Base-by-base conservation (phyloP, 2,888 invertebrate species). In the Perizoma flavofasciatum region DNA sequence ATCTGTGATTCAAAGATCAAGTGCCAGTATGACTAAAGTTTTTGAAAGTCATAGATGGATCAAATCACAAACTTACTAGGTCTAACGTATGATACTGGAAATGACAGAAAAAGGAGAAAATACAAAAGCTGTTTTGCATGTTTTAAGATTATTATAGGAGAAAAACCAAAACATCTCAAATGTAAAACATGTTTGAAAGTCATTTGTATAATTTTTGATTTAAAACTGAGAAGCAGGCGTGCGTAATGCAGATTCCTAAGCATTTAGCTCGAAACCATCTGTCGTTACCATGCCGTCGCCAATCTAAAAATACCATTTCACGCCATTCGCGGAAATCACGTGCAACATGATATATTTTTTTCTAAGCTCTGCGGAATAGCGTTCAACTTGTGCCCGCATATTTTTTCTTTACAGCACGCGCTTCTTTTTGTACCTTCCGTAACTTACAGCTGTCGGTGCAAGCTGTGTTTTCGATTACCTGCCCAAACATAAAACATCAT, bases 311-410 rank as follows among this genome's bases (percentile, higher is more conserved):
- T 82, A 83, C 72, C 75, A 81, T 83, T 82, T 82, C 81, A 79
- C 79, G 71, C 71, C 73, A 74, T 76, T 78, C 81, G 79, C 82
- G 78, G 83, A 84, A 86, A 85, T 86, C 86, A 81, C 84, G 79
- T 74, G 79, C 82, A 73, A 46, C 56, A 50, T 57, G 57, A 54
- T 53, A 55, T 43, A 35, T 37, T 82, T 83, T 84, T 80, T 76
- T 72, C 72, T 61, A 72, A 79, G 11, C 54, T 35, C 54, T 75
- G 79, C 81, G 79, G 79, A 81, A 78, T 80, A 52, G 78, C 77
- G 75, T 75, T 71, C 88, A 89, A 92, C 91, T 91, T 91, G 91
- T 88, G 78, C 90, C 88, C 88, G 88, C 82, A 87, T 90, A 83
- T 87, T 92, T 89, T 89, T 89, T 84, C 69, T 65, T 68, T 66